These are phyloP conservation scores for Trichopoda pennipes DNA, from an alignment of 2,888 invertebrate species.

Conservation along the genomic window DNA sequence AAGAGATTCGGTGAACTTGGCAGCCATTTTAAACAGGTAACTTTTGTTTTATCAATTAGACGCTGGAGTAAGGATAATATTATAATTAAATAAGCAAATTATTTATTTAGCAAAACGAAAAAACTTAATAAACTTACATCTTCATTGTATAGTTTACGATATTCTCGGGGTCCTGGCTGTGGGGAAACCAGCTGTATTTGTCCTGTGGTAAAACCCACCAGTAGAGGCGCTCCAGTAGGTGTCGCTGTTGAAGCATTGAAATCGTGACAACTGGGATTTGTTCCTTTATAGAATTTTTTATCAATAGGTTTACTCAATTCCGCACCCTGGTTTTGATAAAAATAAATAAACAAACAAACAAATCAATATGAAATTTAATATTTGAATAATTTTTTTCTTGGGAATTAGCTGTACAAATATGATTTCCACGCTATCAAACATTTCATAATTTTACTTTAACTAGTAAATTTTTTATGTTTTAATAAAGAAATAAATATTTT, in stretches of 20 bases:
- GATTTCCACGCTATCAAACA: no score
- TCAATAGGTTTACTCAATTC: conserved; percentile 98
- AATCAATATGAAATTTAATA: no score
- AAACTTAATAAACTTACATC: conserved; percentile 84
- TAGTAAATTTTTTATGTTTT: no score
- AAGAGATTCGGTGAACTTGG: conserved; percentile 97
- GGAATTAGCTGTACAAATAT: no score
- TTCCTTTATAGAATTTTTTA: conserved; percentile 99
- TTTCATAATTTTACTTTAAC: no score
- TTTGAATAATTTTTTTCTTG: no score
- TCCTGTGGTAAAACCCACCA: conserved; percentile 99
- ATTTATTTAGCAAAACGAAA: conserved; percentile 2
- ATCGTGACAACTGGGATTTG: conserved; percentile 99
- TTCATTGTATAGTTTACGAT: conserved; percentile 98
- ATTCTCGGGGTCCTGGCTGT: conserved; percentile 97
- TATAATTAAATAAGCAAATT: conserved; percentile 3
- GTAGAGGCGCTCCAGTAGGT: conserved; percentile 91
- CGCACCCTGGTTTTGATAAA: conserved; percentile 85
- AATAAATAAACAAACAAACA: background rate
- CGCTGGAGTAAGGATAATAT: conserved; percentile 74
- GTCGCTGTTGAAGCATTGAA: conserved; percentile 94
- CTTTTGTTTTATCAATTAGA: conserved; percentile 81
- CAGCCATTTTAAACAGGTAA: conserved; percentile 98
- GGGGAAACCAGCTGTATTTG: conserved; percentile 99
- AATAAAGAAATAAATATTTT: background rate